Base-by-base conservation (phyloP, 1,140 invertebrate species). In the Cheumatopsyche charites region DNA sequence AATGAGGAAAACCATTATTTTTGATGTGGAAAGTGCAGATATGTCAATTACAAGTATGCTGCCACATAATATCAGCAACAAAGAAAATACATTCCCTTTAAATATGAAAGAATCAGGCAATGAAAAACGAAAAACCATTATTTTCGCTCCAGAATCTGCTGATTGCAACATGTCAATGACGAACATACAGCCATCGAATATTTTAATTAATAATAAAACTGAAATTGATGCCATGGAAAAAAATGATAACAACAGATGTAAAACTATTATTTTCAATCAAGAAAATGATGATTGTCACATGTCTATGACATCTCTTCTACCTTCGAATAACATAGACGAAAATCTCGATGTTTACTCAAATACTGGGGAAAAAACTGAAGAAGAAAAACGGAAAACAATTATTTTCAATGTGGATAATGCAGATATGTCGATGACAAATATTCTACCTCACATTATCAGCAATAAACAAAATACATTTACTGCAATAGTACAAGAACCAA, bases 131-230 rank as follows among this genome's bases (percentile, higher is more conserved):
- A 66, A 61, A 61, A 72, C 43, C 9, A 72, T 62, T 13, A 41
- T 71, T 11, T 63, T 65, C 29, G 42, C 65, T 71, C 21, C 4
- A 41, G 25, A 65, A 47, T 0, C 12, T 0, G 11, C 47, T 21
- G 47, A 58, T 11, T 66, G 70, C 25, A 26, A 67, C 1, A 72
- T 67, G 70, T 67, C 70, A 23, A 72, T 72, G 63, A 72, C 70
- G 0, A 3, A 0, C 11, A 43, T 43, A 17, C 5, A 15, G 12
- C 13, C 62, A 58, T 6, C 21, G 3, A 58, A 19, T 58, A 4
- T 12, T 9, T 62, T 36, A 41, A 26, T 29, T 12, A 26, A 25
- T 61, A 5, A 61, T 19, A 17, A 69, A 23, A 49, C 15, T 15
- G 52, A 69, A 26, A 69, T n/a, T 7, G 12, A 47, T 7, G 13